Base-by-base conservation (phyloP, 2,888 invertebrate species). In the Calephelis perditalis region DNA sequence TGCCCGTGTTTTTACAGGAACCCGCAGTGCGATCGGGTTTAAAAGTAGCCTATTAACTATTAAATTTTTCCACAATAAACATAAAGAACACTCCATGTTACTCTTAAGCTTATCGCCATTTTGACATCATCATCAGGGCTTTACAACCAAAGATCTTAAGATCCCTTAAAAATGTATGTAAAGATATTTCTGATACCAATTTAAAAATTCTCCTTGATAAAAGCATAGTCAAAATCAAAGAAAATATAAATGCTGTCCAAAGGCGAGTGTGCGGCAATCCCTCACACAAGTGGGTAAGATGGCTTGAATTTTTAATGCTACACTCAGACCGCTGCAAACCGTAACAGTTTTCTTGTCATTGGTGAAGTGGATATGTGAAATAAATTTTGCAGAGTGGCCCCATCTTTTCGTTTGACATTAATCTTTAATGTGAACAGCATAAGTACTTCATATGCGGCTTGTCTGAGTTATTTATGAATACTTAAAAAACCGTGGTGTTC, bases 331-430 rank as follows among this genome's bases (percentile, higher is more conserved):
- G 87, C 79, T 88, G 88, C 89, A 88, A 86, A 86, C 89, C 90
- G 90, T 89, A 90, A 90, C 90, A 90, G 90, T 90, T 89, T 89
- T 89, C 90, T 90, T 90, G 90, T 90, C 90, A 89, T 90, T 89
- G 86, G 84, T 78, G 75, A 84, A 87, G 86, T 81, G 84, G 86
- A 89, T 87, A 87, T 90, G 90, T 85, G 89, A 86, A 78, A 90
- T 90, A 90, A 89, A 90, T 90, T 89, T 90, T 90, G 89, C 85
- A 89, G 88, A 90, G 90, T 90, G 86, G 90, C 90, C 88, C 90
- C 87, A 89, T 90, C 89, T 89, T 90, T 88, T 87, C 87, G 88
- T 81, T 84, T 85, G 78, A 81, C 85, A 89, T 90, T 81, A 87
- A 90, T 89, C 74, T 86, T 90, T 90, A 84, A 90, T 89, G 86